Base-by-base conservation (phyloP, 2,113 vertebrate genomes). In the Macrotis lagotis region DNA sequence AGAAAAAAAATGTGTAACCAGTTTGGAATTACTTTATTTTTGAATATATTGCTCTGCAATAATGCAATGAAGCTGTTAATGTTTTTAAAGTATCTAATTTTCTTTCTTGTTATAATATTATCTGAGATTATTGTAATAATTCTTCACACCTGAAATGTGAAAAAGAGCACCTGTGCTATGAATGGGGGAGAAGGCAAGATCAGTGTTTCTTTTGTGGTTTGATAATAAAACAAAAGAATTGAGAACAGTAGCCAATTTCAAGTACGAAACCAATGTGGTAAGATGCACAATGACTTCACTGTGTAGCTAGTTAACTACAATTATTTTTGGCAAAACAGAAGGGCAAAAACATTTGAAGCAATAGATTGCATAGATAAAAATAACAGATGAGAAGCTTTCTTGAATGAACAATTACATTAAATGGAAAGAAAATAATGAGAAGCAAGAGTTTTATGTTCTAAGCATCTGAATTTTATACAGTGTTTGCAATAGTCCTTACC, bases 321-420 rank as follows among this genome's bases (percentile, higher is more conserved):
- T 97, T 98, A 97, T 96, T 98, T 98, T 97, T 97, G 98, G 94
- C 52, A 97, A 98, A 98, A 97, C 89, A 98, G 91, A 98, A 98
- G 91, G 93, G 94, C 48, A 97, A 98, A 97, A 97, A 95, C 92
- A 96, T 96, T 97, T 97, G 95, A 98, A 97, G 95, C 90, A 94
- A 98, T 96, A 96, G 95, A 97, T 95, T 51, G 92, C 95, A 97
- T 47, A 97, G 50, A 96, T 95, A 96, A 97, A 97, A 98, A 96
- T 92, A 97, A 97, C 92, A 98, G 94, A 97, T 97, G 93, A 96
- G 96, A 91, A 95, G 11, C 6, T 47, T 96, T 98, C 74, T 96
- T 95, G 74, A 96, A 98, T 97, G 95, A 97, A 96, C n/a, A 96
- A 96, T 96, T 94, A 94, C 50, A 92, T 92, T 96, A 96, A 95